Evolutionary conservation across 2,888 invertebrate genomes (phyloP).

Genomic region (Cryptus armator): DNA sequence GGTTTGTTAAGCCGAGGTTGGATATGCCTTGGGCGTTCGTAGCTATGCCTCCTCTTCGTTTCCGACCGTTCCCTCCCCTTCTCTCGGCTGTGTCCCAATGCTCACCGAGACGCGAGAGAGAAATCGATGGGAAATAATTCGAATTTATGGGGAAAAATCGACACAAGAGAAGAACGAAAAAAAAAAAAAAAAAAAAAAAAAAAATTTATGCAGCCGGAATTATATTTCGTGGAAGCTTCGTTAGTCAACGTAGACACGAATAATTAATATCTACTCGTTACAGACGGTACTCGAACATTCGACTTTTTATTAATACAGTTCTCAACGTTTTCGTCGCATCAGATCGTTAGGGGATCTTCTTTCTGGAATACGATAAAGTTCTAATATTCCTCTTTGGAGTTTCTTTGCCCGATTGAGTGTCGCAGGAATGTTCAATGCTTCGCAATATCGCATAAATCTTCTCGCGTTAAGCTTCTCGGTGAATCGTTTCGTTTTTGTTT

Average conservation of each 20-base stretch:
- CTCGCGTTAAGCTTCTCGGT: neutral
- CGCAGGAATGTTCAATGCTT: slow-evolving; percentile 20
- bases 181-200: slow-evolving; percentile 6
- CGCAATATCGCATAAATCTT: slow-evolving; percentile 10
- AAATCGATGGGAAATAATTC: slow-evolving; percentile 57
- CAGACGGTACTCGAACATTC: slow-evolving; percentile 8
- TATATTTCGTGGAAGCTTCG: slow-evolving; percentile 21
- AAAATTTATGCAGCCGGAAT: slow-evolving; percentile 21
- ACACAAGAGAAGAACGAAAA: neutral
- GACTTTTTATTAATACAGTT: neutral
- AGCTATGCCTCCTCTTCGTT: slow-evolving; percentile 2
- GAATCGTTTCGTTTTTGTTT: slow-evolving; percentile 4
- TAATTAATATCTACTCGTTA: slow-evolving; percentile 54
- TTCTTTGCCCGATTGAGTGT: neutral
- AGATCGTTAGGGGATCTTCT: slow-evolving; percentile 2
- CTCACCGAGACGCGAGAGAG: slow-evolving; percentile 16
- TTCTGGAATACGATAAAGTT: neutral
- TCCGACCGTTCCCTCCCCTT: neutral
- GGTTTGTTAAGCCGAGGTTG: slow-evolving; percentile 58
- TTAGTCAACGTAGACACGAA: slow-evolving; percentile 42
- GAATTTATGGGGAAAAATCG: slow-evolving; percentile 43
- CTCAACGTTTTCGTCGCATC: neutral
- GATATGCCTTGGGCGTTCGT: slow-evolving; percentile 49
- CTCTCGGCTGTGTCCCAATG: neutral
- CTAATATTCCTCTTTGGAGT: neutral